These are phyloP conservation scores for Eristalinus aeneus DNA, from an alignment of 2,888 invertebrate genomes.

Conservation along the genomic window DNA sequence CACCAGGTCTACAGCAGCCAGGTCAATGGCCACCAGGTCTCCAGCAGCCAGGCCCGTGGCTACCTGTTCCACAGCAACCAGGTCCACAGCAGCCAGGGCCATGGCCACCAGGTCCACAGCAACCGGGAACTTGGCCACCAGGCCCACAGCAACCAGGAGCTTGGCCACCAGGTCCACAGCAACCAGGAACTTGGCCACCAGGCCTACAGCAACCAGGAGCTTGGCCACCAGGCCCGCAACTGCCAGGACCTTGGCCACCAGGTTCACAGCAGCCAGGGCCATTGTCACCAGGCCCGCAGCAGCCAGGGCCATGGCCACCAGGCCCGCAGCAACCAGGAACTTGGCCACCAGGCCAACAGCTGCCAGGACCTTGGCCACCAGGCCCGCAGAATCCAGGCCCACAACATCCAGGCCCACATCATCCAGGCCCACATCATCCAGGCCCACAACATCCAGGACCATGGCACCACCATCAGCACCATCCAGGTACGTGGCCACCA, in stretches of 20 bases:
- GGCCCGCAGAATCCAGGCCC: too few species aligned
- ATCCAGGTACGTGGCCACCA: not conserved
- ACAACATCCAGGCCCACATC: too few species aligned
- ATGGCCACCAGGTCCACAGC: not conserved
- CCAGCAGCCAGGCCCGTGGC: not conserved
- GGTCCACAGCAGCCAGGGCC: not conserved
- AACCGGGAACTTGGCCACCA: not conserved
- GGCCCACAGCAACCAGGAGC: not conserved
- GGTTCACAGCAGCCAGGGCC: not conserved
- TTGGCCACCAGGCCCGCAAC: not conserved
- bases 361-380: too few species aligned
- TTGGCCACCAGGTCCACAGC: not conserved
- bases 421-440: too few species aligned
- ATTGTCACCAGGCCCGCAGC: not conserved
- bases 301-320: not conserved
- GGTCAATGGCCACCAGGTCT: not conserved
- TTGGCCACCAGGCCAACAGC: too few species aligned
- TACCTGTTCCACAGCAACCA: not conserved
- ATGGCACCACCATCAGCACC: not conserved
- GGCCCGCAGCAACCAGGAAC: not conserved
- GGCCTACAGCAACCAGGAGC: too few species aligned
- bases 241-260: not conserved
- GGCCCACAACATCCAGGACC: not conserved
- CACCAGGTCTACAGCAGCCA: not conserved
- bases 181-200: not conserved